Evolutionary conservation across 1,140 invertebrate species (phyloP).

Genomic region (Drosophila watanabei): DNA sequence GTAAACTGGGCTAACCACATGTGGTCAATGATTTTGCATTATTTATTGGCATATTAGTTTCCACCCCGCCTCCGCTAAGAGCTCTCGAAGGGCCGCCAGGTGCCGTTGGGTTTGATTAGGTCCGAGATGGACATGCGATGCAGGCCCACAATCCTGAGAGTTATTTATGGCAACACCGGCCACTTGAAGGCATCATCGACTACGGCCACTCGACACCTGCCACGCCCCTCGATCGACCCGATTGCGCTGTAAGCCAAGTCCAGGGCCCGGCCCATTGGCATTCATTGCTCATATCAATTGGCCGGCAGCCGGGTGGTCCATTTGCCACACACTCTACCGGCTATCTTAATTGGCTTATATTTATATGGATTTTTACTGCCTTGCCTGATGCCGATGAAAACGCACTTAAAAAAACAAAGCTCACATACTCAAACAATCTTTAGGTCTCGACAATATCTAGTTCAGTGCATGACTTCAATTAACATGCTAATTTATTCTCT

Average conservation of each 20-base stretch:
- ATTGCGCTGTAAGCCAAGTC: neutral
- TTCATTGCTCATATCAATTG: constrained; percentile 58
- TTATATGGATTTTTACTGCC: constrained; percentile 36
- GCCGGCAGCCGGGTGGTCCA: constrained; percentile 12
- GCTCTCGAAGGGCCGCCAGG: constrained; percentile 22
- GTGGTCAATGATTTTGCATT: constrained; percentile 15
- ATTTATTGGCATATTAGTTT: constrained; percentile 25
- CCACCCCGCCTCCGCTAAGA: neutral
- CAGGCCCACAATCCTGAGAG: constrained; percentile 10
- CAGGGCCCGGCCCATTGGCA: constrained; percentile 15
- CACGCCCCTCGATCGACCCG: neutral
- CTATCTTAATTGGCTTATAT: constrained; percentile 55
- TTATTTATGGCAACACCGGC: constrained; percentile 39
- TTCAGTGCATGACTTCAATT: neutral
- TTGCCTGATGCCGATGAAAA: neutral
- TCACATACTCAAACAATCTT: no score
- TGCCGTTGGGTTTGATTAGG: constrained; percentile 35
- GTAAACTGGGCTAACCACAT: constrained; percentile 3
- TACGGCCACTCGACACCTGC: constrained; percentile 31
- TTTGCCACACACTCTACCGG: constrained; percentile 8
- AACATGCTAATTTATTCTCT: neutral
- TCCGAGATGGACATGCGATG: constrained; percentile 15
- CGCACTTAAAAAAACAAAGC: neutral
- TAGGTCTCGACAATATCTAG: no score
- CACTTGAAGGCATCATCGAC: constrained; percentile 29